Conservation (phyloP, 2,797 vertebrate species). For the Propithecus perrieri region DNA sequence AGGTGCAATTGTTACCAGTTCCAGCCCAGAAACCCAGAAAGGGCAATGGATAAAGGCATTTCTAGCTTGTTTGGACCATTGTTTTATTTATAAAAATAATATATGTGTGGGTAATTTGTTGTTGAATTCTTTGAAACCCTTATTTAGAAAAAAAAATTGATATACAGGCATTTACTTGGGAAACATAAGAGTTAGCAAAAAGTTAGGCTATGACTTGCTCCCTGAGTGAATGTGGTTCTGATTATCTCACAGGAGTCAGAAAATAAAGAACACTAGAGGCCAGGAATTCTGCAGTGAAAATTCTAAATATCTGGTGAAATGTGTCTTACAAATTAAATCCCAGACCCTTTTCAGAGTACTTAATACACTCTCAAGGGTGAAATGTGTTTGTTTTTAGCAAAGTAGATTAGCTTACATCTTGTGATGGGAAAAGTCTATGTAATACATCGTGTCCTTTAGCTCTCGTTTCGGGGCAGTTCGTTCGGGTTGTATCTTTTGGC, state of each 20-base stretch:
- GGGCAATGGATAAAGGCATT: not conserved
- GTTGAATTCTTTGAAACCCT: constrained; percentile 25
- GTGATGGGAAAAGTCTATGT: constrained; percentile 75
- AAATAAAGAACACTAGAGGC: constrained; percentile 61
- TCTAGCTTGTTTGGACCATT: not conserved
- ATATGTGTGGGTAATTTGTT: not conserved
- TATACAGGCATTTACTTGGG: not conserved
- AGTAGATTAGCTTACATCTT: constrained; percentile 74
- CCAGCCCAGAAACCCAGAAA: not conserved
- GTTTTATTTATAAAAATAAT: constrained; percentile 26
- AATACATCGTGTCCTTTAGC: constrained; percentile 52
- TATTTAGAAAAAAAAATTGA: constrained; percentile 2
- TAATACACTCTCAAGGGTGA: constrained; percentile 70
- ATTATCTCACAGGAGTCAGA: constrained; percentile 72
- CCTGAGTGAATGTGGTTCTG: constrained; percentile 65
- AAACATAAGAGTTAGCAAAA: constrained; percentile 54
- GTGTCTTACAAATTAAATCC: constrained; percentile 70
- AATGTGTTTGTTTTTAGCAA: constrained; percentile 75
- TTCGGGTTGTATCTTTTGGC: constrained; percentile 78
- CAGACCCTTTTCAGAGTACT: constrained; percentile 61
- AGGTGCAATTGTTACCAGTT: not conserved
- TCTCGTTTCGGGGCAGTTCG: constrained; percentile 48
- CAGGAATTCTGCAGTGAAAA: constrained; percentile 64
- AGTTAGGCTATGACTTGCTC: not conserved
- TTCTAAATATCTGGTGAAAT: constrained; percentile 76